These are phyloP conservation scores for Cyrtonyx montezumae DNA, from an alignment of 2,113 vertebrate species.

Conservation along the genomic window DNA sequence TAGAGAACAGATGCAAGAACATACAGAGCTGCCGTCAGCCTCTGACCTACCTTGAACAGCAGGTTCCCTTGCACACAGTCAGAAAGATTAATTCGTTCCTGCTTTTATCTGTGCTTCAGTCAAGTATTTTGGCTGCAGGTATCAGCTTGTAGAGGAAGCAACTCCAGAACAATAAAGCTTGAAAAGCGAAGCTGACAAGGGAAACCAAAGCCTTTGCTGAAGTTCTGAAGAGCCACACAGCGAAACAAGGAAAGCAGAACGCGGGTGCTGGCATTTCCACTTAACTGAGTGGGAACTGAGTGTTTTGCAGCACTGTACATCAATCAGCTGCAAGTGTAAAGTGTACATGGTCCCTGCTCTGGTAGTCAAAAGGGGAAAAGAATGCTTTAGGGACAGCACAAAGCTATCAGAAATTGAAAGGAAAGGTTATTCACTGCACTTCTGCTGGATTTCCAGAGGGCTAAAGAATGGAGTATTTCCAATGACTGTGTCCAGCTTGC, in stretches of 20 bases:
- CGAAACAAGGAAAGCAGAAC: neutral
- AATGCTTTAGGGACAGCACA: neutral
- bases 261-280: neutral
- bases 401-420: neutral
- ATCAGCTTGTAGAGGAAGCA: neutral
- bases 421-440: neutral
- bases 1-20: neutral
- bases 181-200: neutral
- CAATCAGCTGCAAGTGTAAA: neutral
- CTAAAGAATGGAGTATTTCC: neutral
- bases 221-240: neutral
- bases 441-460: neutral
- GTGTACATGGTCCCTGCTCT: accelerated
- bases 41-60: neutral
- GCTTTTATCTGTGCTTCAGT: neutral
- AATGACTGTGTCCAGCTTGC: neutral
- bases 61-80: neutral
- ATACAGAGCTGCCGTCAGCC: neutral
- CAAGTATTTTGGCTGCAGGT: neutral
- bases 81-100: neutral
- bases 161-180: neutral
- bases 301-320: neutral
- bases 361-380: neutral
- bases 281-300: accelerated
- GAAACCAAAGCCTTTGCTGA: neutral